Conservation (phyloP, 2,888 invertebrate genomes). For the Stratiomys singularior region DNA sequence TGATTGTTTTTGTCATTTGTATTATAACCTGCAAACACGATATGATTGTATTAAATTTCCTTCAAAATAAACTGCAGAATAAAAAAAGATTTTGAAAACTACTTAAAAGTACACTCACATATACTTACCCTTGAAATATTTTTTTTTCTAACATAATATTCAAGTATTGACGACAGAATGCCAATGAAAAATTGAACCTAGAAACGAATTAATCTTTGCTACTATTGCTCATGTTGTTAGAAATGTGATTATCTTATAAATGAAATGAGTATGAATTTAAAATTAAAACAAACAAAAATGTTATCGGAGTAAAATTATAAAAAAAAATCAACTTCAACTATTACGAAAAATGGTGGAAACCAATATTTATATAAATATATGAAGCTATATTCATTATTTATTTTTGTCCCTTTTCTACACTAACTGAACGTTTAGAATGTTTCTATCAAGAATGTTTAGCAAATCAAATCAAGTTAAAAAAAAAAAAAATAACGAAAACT, state of each 20-base stretch:
- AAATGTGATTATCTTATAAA: constrained; percentile 22
- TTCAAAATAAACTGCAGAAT: too few species aligned
- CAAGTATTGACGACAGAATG: not conserved
- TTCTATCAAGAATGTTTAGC: not conserved
- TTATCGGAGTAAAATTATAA: not conserved
- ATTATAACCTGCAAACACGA: too few species aligned
- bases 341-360: not conserved
- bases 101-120: too few species aligned
- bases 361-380: not conserved
- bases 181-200: not conserved
- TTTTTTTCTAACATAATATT: too few species aligned
- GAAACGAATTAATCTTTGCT: not conserved
- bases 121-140: too few species aligned
- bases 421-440: not conserved
- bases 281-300: not conserved
- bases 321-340: not conserved
- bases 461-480: too few species aligned
- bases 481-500: not conserved
- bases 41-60: too few species aligned
- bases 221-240: constrained; percentile 24
- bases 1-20: too few species aligned
- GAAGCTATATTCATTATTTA: not conserved
- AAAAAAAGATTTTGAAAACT: too few species aligned
- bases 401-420: not conserved
- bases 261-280: constrained; percentile 20